Conservation (phyloP, 2,113 vertebrate species). For the Sylvilagus bachmani region DNA sequence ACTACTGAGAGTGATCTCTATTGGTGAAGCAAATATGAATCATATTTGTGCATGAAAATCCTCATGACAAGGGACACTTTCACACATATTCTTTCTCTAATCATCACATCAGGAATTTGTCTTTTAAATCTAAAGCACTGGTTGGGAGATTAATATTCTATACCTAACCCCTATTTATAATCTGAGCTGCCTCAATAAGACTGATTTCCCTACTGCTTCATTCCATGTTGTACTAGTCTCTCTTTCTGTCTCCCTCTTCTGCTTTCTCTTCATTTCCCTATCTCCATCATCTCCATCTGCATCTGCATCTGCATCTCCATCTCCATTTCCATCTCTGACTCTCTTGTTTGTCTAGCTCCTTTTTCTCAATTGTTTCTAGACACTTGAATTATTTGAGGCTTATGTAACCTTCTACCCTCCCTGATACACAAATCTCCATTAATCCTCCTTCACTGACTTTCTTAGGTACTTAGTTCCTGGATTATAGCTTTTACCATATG, state of each 20-base stretch:
- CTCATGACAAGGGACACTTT: too few species aligned
- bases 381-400: neutral
- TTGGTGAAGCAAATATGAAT: constrained; percentile 7
- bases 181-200: neutral
- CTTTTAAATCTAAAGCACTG: neutral
- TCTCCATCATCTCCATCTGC: too few species aligned
- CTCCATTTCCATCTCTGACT: too few species aligned
- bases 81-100: too few species aligned
- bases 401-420: neutral
- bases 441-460: neutral
- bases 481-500: neutral
- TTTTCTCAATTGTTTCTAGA: constrained; percentile 11
- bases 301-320: too few species aligned
- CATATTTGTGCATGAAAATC: neutral
- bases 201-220: neutral
- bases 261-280: too few species aligned
- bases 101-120: neutral
- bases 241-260: neutral
- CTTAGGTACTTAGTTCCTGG: neutral
- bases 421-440: neutral
- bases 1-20: neutral
- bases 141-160: neutral
- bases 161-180: neutral
- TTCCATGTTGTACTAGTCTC: neutral
- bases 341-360: neutral